Evolutionary conservation across 1,140 invertebrate species (phyloP).

Genomic region (Formica selysi): DNA sequence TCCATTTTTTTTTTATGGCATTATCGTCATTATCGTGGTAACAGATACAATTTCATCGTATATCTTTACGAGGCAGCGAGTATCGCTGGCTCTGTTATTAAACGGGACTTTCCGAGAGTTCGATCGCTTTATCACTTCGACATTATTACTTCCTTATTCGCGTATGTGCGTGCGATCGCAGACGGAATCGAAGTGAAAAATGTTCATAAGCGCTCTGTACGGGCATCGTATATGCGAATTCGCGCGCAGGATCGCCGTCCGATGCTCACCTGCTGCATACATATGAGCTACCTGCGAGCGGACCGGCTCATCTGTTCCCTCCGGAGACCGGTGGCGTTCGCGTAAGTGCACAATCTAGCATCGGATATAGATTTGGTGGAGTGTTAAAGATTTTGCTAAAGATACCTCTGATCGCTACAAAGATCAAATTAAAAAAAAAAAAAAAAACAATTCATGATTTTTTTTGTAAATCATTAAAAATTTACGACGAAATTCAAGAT

Average conservation of each 20-base stretch:
- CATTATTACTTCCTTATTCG: slow-evolving; percentile 53
- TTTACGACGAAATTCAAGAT: too few relatives aligned
- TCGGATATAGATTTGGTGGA: slow-evolving; percentile 22
- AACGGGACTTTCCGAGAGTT: not conserved
- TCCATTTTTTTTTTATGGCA: slow-evolving; percentile 2
- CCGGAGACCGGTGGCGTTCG: slow-evolving; percentile 47
- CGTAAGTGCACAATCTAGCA: slow-evolving; percentile 23
- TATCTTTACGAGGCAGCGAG: not conserved
- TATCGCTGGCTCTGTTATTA: slow-evolving; percentile 27
- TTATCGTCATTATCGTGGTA: slow-evolving; percentile 18
- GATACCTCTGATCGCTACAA: not conserved
- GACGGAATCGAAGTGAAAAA: slow-evolving; percentile 42
- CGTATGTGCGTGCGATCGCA: not conserved
- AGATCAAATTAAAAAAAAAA: not conserved
- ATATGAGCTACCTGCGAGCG: slow-evolving; percentile 68
- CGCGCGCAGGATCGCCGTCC: slow-evolving; percentile 39
- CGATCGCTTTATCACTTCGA: slow-evolving; percentile 40
- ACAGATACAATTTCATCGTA: slow-evolving; percentile 18
- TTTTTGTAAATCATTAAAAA: not conserved
- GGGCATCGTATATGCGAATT: slow-evolving; percentile 38
- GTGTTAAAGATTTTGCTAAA: not conserved
- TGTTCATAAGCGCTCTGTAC: slow-evolving; percentile 31
- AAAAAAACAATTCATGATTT: not conserved
- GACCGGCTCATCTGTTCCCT: slow-evolving; percentile 66
- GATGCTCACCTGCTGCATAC: slow-evolving; percentile 72